phyloP scores from a whole-genome alignment of 2,797 vertebrate species.

The Neomorphus geoffroyi region DNA sequence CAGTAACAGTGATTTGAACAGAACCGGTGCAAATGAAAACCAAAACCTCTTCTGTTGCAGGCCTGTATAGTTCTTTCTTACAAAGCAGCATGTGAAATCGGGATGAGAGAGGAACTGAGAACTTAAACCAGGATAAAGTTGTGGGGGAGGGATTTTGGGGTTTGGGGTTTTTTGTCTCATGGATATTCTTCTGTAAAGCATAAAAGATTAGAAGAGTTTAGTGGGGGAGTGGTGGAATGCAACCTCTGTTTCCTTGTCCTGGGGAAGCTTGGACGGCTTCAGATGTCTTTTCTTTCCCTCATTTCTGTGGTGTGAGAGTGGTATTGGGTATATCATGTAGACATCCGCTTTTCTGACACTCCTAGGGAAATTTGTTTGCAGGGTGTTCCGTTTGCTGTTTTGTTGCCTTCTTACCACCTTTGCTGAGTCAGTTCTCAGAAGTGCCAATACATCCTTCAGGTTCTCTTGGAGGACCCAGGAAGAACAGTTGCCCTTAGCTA shows the following conservation, averaged over 20 bases:
- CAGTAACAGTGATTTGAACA: neutral
- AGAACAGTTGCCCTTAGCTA: neutral
- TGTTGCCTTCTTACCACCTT: neutral
- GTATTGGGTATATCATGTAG: neutral
- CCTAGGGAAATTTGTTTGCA: neutral
- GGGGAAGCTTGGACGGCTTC: neutral
- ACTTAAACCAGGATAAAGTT: neutral
- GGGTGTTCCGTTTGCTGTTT: neutral
- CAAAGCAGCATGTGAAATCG: neutral
- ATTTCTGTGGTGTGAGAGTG: neutral
- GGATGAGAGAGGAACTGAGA: neutral
- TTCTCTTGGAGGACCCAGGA: neutral
- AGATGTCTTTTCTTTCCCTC: neutral
- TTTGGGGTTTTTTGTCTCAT: neutral
- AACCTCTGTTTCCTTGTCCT: neutral
- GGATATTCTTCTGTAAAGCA: neutral
- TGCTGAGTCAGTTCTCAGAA: conserved; percentile 5
- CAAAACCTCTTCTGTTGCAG: neutral
- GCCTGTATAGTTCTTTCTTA: neutral
- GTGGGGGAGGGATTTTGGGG: neutral
- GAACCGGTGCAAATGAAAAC: neutral
- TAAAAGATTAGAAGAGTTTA: neutral
- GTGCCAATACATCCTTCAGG: neutral
- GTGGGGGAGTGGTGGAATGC: neutral
- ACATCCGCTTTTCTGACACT: neutral